phyloP scores from a whole-genome alignment of 2,797 vertebrate genomes.

The Aeoliscus strigatus region DNA sequence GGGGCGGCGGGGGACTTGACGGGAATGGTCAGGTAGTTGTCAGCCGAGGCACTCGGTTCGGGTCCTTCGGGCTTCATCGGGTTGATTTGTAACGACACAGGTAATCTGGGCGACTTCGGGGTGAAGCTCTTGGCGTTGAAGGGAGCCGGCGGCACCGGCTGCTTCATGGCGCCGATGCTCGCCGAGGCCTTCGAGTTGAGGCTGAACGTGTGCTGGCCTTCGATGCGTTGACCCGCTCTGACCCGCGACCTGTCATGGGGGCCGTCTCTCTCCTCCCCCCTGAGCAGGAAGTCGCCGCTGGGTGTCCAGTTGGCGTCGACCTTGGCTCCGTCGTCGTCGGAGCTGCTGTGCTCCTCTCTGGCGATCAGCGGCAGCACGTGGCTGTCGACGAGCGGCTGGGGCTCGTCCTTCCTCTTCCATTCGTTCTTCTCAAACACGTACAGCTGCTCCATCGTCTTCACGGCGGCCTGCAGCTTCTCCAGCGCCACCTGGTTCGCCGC shows the following conservation, averaged over 20 bases:
- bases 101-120: conserved; percentile 55
- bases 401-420: conserved; percentile 87
- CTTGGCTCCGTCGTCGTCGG: conserved; percentile 41
- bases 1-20: conserved; percentile 65
- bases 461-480: conserved; percentile 89
- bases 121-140: conserved; percentile 36
- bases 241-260: conserved; percentile 29
- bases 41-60: conserved; percentile 55
- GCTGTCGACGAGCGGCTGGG: conserved; percentile 76
- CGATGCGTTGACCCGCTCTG: conserved; percentile 13
- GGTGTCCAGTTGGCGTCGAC: conserved; percentile 11
- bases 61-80: conserved; percentile 16
- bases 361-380: conserved; percentile 85
- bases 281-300: conserved; percentile 15
- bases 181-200: conserved; percentile 41
- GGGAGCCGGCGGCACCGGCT: conserved; percentile 35
- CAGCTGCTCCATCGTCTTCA: conserved; percentile 94
- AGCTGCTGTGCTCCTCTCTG: conserved; percentile 58
- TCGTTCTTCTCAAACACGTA: conserved; percentile 89
- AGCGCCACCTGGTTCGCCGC: conserved; percentile 75
- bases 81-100: conserved; percentile 40
- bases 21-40: conserved; percentile 85
- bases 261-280: conserved; percentile 32
- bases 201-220: conserved; percentile 43
- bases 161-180: conserved; percentile 34